A percentile compares a stretch with the other conserved stretches of the same genome.
These are phyloP conservation scores for Anastatus disparis DNA, from an alignment of 1,140 invertebrate genomes.

Conservation along the genomic window DNA sequence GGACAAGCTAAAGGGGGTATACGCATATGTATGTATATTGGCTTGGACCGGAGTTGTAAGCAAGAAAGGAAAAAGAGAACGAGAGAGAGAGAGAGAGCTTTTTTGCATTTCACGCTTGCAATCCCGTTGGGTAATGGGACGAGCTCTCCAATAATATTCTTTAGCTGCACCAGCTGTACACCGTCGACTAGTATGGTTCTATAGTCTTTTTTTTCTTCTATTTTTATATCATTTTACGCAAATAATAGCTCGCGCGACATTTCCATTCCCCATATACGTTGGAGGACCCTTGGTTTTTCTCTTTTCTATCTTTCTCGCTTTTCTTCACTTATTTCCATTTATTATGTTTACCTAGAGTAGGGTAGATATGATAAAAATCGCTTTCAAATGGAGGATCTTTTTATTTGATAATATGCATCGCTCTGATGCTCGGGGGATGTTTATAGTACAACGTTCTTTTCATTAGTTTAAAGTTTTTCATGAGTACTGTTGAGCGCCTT, in stretches of 20 bases:
- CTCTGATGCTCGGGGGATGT: too few species aligned
- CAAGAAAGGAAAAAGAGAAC: not conserved
- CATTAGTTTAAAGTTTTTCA: too few species aligned
- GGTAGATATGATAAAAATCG: constrained; percentile 9
- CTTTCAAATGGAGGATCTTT: not conserved
- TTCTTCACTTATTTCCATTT: constrained; percentile 41
- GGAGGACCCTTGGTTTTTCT: not conserved
- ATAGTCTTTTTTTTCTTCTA: too few species aligned
- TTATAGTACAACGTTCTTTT: too few species aligned
- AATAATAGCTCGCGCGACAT: constrained; percentile 14
- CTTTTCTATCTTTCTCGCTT: constrained; percentile 32
- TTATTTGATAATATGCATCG: too few species aligned
- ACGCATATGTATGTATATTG: constrained; percentile 20
- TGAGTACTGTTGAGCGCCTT: too few species aligned
- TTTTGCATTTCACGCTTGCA: constrained; percentile 40
- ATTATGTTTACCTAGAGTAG: constrained; percentile 7
- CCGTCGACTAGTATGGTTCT: too few species aligned
- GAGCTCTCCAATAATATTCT: constrained; percentile 36
- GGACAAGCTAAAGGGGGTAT: not conserved
- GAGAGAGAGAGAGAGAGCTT: constrained; percentile 6
- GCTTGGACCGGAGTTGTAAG: too few species aligned
- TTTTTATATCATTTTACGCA: constrained; percentile 24
- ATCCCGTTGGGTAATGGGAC: constrained; percentile 33
- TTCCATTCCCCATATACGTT: constrained; percentile 26
- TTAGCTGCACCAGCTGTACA: not conserved